phyloP scores from a whole-genome alignment of 2,888 invertebrate genomes.

The Tetranychus piercei region DNA sequence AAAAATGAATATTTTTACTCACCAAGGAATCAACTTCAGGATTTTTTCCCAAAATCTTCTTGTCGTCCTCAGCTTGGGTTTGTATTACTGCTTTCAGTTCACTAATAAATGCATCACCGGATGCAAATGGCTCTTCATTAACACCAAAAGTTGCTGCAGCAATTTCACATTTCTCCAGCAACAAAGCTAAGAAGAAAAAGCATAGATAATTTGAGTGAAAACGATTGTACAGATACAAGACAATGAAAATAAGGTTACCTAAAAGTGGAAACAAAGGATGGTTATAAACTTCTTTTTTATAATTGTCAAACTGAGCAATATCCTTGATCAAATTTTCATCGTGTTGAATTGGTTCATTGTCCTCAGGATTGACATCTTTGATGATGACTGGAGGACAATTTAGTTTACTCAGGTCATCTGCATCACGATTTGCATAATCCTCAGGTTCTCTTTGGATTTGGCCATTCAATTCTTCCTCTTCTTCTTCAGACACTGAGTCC shows the following conservation, averaged over 20 bases:
- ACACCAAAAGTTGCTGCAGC: constrained; percentile 55
- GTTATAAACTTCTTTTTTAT: constrained; percentile 28
- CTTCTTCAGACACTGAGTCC: neutral
- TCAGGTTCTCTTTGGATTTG: neutral
- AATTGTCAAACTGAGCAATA: constrained; percentile 26
- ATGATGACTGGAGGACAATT: neutral
- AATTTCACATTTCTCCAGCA: constrained; percentile 88
- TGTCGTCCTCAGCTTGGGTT: constrained; percentile 64
- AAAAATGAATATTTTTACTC: constrained; percentile 31
- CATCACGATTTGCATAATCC: neutral
- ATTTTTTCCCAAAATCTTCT: constrained; percentile 69
- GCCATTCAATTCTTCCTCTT: neutral
- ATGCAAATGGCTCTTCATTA: constrained; percentile 52
- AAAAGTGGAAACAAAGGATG: constrained; percentile 84
- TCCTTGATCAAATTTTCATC: constrained; percentile 25
- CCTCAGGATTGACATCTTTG: neutral
- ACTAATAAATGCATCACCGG: constrained; percentile 70
- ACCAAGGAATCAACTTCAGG: constrained; percentile 86
- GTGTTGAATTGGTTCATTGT: neutral
- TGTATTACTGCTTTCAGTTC: constrained; percentile 73
- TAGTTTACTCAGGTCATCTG: neutral
- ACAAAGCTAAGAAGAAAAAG: constrained; percentile 42
- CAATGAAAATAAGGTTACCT: constrained; percentile 22
- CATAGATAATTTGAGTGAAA: neutral
- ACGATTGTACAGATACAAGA: neutral